Evolutionary conservation across 2,113 vertebrate species (phyloP), one percentile per base, ranked within the genome.

Genomic region (Lanius ludovicianus): DNA sequence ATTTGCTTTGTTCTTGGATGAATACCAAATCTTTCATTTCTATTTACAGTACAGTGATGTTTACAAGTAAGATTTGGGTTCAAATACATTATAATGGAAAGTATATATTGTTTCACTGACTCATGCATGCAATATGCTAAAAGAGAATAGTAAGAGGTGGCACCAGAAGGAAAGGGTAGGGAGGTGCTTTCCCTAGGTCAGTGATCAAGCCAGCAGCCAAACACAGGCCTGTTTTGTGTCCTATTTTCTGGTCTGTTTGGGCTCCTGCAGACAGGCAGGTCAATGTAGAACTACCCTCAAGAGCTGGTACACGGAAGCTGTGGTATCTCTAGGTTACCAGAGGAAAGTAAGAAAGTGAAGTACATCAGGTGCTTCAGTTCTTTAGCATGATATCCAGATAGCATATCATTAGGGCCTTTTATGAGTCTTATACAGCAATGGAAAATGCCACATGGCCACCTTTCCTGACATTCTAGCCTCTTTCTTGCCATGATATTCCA

Each of bases 51-150:
- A 76, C 80, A 80, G 50, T 42, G 53, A 70, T 59, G 39, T 83
- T 95, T 90, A 92, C 63, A 91, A 90, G 41, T 69, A 88, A 88
- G 44, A 83, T 90, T 70, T 80, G n/a, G 37, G 86, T 83, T 86
- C 71, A 94, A 69, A 73, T 53, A 57, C 20, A 44, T 73, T 79
- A 53, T 64, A 86, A 86, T 69, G 55, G 18, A 81, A 94, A 77
- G 17, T 33, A 64, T 68, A 50, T 64, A 60, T 73, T 87, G 67
- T 89, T 84, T 94, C 67, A 86, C 31, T 88, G 80, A 73, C n/a
- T 94, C 44, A 84, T 49, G 46, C 59, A 68, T 44, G 12, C 31
- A 91, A 33, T 73, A 77, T 9, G 3, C 42, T 65, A 49, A 59
- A 74, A 90, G 39, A 78, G 8, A 64, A 56, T 50, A 80, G 20